Base-by-base conservation (phyloP, 2,113 vertebrate genomes). In the Dinomys branickii region DNA sequence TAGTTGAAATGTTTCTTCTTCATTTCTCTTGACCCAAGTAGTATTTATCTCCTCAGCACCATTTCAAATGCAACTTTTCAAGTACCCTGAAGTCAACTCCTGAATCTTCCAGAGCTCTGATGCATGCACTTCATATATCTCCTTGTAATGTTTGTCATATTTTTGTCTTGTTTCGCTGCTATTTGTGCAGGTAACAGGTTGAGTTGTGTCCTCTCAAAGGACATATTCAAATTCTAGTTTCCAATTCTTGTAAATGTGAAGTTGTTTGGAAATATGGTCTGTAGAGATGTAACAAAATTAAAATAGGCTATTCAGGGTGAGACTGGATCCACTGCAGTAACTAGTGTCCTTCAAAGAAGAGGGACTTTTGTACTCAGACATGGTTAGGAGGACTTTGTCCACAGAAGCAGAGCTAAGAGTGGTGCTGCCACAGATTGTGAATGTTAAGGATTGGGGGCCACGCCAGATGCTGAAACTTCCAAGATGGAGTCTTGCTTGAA, bases 91-190 rank as follows among this genome's bases (percentile, higher is more conserved):
- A 95, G 61, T 16, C 69, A 7, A 71, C 47, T 85, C 24, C 65
- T 52, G 44, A 59, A 10, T n/a, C 38, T 44, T 24, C 16, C 52
- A n/a, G 65, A 56, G 26, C 35, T 80, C n/a, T 85, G 10, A 93
- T 71, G 61, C 8, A 69, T 17, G 65, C 4, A 41, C n/a, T 26
- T 77, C 67, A 33, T 75, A 26, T 12, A 65, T 63, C 17, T 73
- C 47, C 63, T 22, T 75, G 50, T 85, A 30, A 58, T 59, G 33
- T 77, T 77, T 73, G 54, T 59, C 7, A 7, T 93, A 52, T 56
- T 88, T 85, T 84, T 84, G 7, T 78, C 44, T 90, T 87, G 20
- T 93, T 90, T 93, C 38, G 84, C 61, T 71, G 82, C 44, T 56
- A 14, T 92, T 35, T 47, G 30, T 97, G 33, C 91, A 54, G 6